Conservation (phyloP, 2,888 invertebrate genomes). For the Polyploca ridens region DNA sequence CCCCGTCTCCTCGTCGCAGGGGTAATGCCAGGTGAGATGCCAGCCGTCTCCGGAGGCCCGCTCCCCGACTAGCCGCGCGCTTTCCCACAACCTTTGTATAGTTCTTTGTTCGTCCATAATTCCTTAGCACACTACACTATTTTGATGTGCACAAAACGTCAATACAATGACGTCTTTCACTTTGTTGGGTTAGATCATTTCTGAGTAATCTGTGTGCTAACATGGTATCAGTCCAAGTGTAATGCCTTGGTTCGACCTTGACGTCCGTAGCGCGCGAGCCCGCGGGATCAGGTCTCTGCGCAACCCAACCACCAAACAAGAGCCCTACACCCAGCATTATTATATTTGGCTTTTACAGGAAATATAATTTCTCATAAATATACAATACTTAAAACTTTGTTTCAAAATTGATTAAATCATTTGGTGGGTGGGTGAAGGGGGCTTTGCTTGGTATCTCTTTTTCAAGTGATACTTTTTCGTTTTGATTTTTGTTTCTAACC, state of each 20-base stretch:
- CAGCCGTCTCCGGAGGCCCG: slow-evolving; percentile 83
- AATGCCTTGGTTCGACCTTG: slow-evolving; percentile 45
- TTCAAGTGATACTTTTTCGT: slow-evolving; percentile 41
- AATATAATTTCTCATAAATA: slow-evolving; percentile 24
- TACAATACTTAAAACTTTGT: slow-evolving; percentile 19
- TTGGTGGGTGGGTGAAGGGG: slow-evolving; percentile 86
- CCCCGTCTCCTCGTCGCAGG: slow-evolving; percentile 95
- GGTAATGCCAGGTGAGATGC: slow-evolving; percentile 93
- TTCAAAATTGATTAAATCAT: slow-evolving; percentile 68
- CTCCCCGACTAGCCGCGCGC: slow-evolving; percentile 80
- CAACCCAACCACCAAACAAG: slow-evolving; percentile 85
- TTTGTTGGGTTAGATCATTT: slow-evolving; percentile 23
- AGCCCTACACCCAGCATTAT: slow-evolving; percentile 81
- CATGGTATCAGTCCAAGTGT: slow-evolving; percentile 48
- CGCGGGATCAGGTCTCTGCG: slow-evolving; percentile 81
- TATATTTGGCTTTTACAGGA: slow-evolving; percentile 51
- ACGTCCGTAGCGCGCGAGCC: slow-evolving; percentile 72
- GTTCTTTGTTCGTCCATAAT: slow-evolving; percentile 19
- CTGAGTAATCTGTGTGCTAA: slow-evolving; percentile 65
- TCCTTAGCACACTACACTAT: slow-evolving; percentile 2
- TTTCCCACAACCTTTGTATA: slow-evolving; percentile 38
- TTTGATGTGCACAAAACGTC: slow-evolving; percentile 38
- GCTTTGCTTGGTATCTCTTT: slow-evolving; percentile 85
- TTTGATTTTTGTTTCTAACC: neutral
- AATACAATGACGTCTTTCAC: slow-evolving; percentile 52